Evolutionary conservation across 2,888 invertebrate species (phyloP).

Genomic region (Drosophila greeni): DNA sequence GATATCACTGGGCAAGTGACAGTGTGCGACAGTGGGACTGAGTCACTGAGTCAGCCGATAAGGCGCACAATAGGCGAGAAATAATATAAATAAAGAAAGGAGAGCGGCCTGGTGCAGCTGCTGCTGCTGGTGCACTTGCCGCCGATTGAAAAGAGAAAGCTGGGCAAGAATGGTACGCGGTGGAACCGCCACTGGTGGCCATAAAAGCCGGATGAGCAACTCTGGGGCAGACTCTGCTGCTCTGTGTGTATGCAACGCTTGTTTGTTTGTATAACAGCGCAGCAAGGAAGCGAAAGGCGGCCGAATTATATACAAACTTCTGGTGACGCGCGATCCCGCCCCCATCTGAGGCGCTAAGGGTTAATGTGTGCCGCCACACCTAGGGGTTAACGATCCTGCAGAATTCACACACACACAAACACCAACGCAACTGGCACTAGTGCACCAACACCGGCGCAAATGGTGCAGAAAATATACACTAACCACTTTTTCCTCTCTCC

Average conservation of each 20-base stretch:
- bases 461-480: constrained; percentile 11
- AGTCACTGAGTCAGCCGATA: constrained; percentile 36
- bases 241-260: constrained; percentile 10
- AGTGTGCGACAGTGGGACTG: constrained; percentile 16
- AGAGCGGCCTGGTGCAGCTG: constrained; percentile 6
- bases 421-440: constrained; percentile 7
- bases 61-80: constrained; percentile 23
- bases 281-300: constrained; percentile 28
- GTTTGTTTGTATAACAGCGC: constrained; percentile 30
- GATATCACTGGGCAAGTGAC: constrained; percentile 19
- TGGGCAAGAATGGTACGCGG: constrained; percentile 28
- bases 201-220: constrained; percentile 40
- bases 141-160: constrained; percentile 50
- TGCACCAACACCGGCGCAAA: constrained; percentile 3
- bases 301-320: not conserved
- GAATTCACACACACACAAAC: constrained; percentile 13
- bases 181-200: constrained; percentile 13
- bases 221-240: constrained; percentile 1
- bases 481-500: constrained; percentile 18
- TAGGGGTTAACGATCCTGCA: constrained; percentile 30
- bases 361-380: constrained; percentile 23
- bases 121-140: constrained; percentile 51
- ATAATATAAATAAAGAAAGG: constrained; percentile 18
- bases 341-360: constrained; percentile 18
- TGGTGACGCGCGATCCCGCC: constrained; percentile 16